A percentile compares a stretch with the other conserved stretches of the same genome.
These are phyloP conservation scores for Helobdella robusta DNA, from an alignment of 2,888 invertebrate species.

Conservation along the genomic window DNA sequence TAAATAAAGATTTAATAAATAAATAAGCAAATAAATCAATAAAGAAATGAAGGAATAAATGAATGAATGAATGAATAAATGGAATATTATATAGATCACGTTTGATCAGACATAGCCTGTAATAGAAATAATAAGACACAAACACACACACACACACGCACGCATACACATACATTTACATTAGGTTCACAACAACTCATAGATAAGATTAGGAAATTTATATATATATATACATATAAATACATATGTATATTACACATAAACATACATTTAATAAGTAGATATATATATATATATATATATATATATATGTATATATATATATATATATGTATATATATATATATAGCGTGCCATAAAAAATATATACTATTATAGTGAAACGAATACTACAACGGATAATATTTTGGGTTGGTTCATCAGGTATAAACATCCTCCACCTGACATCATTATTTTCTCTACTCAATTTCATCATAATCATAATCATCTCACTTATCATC, in stretches of 20 bases:
- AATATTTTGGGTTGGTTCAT: too few species aligned
- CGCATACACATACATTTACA: not conserved
- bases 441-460: not conserved
- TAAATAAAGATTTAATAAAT: too few species aligned
- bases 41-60: too few species aligned
- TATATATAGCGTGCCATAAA: too few species aligned
- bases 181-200: not conserved
- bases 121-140: too few species aligned
- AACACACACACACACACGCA: not conserved
- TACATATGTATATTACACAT: not conserved
- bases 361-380: too few species aligned
- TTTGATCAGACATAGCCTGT: too few species aligned
- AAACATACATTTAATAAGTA: not conserved
- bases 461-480: not conserved
- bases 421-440: too few species aligned
- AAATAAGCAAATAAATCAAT: too few species aligned
- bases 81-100: too few species aligned
- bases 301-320: not conserved
- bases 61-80: too few species aligned
- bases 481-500: constrained; percentile 16
- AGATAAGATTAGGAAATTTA: not conserved
- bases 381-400: too few species aligned
- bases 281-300: not conserved
- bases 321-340: not conserved
- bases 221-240: not conserved